These are phyloP conservation scores for Xenus cinereus DNA, from an alignment of 2,113 vertebrate genomes.

Conservation along the genomic window DNA sequence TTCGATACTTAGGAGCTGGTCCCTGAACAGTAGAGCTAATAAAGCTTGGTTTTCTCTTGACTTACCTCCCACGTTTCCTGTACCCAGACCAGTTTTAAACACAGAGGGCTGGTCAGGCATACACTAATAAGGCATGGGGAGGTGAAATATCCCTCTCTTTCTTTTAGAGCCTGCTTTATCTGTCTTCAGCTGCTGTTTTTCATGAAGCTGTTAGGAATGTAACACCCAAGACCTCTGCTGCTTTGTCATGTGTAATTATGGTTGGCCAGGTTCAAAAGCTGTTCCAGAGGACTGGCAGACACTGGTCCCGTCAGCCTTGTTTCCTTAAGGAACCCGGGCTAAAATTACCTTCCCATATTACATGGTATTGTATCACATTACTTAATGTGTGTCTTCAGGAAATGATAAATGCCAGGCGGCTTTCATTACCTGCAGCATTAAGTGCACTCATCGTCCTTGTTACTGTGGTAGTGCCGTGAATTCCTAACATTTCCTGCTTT, in stretches of 20 bases:
- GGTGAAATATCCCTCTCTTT: neutral
- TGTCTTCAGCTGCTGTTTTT: neutral
- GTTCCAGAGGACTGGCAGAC: neutral
- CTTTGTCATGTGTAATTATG: neutral
- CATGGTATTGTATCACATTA: neutral
- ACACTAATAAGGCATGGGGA: too few relatives aligned
- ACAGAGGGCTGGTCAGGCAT: rapidly evolving
- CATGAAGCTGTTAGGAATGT: neutral
- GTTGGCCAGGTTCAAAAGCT: neutral
- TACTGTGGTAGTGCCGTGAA: neutral
- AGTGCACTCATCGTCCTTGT: neutral
- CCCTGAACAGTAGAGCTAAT: neutral
- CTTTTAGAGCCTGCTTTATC: neutral
- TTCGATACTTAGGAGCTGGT: neutral
- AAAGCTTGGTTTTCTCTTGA: neutral
- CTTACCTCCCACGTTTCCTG: neutral
- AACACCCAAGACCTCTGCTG: neutral
- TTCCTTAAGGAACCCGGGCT: neutral
- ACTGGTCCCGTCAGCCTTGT: neutral
- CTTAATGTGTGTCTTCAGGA: neutral
- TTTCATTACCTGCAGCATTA: neutral
- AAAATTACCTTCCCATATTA: neutral
- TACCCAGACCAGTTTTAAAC: neutral
- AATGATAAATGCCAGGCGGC: neutral
- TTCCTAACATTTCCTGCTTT: neutral